Percentiles rank a stretch among this genome's conserved stretches.
Conservation (phyloP, 2,113 vertebrate genomes). For the Oncorhynchus kisutch region DNA sequence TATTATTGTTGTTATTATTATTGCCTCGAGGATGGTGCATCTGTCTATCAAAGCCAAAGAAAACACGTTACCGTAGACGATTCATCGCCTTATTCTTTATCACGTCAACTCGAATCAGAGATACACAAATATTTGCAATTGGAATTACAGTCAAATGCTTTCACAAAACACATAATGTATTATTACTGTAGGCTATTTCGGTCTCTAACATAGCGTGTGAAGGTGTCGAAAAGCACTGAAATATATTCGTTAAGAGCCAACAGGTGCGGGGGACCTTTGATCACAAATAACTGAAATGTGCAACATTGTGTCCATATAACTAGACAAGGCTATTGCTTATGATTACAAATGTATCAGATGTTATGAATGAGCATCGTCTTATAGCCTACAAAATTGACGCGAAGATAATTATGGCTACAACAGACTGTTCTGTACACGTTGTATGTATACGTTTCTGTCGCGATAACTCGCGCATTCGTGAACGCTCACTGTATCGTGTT, state of each 20-base stretch:
- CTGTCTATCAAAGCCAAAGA: slow-evolving; percentile 19
- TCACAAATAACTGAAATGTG: neutral
- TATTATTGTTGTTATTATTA: neutral
- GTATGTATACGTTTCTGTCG: slow-evolving; percentile 4
- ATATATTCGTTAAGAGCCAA: neutral
- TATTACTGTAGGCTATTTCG: neutral
- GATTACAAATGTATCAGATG: slow-evolving; percentile 8
- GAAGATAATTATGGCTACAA: slow-evolving; percentile 42
- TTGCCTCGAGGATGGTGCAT: slow-evolving; percentile 27
- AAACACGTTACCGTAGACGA: slow-evolving; percentile 39
- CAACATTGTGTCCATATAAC: neutral
- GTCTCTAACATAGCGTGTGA: neutral
- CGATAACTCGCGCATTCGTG: slow-evolving; percentile 23
- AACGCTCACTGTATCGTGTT: slow-evolving; percentile 15
- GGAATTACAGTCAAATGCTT: slow-evolving; percentile 20
- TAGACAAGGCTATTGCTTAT: neutral
- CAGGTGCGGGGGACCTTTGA: neutral
- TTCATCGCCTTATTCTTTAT: slow-evolving; percentile 35
- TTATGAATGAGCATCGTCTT: neutral
- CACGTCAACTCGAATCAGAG: slow-evolving; percentile 27
- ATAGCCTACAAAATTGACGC: neutral
- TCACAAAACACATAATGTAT: slow-evolving; percentile 12
- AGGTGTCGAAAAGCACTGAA: neutral
- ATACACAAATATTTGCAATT: slow-evolving; percentile 18
- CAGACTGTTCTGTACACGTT: slow-evolving; percentile 22